These are phyloP conservation scores for Plusia festucae DNA, from an alignment of 2,888 invertebrate species.

Conservation along the genomic window DNA sequence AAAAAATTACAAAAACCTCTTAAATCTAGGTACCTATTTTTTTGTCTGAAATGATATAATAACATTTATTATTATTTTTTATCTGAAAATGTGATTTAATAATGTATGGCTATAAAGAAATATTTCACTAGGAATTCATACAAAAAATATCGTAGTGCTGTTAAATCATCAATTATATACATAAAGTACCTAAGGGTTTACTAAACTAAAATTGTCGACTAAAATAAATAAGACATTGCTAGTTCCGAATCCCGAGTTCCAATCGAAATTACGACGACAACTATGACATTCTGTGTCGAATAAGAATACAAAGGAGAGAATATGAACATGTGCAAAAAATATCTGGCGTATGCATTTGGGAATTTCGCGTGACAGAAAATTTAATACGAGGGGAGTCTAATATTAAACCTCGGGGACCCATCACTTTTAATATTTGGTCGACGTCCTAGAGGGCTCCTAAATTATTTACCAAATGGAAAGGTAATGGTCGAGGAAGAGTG, in stretches of 20 bases:
- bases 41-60: no score
- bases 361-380: constrained; percentile 89
- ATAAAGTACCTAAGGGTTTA: background rate
- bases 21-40: no score
- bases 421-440: constrained; percentile 89
- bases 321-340: constrained; percentile 90
- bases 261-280: constrained; percentile 73
- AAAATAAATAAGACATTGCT: constrained; percentile 45
- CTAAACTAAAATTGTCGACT: background rate
- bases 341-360: constrained; percentile 88
- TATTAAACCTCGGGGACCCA: constrained; percentile 89
- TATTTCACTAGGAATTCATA: no score
- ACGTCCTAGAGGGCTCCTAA: constrained; percentile 87
- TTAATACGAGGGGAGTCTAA: constrained; percentile 89
- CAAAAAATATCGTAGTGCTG: no score
- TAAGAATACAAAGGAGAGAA: constrained; percentile 82
- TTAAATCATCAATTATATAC: no score
- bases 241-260: constrained; percentile 69
- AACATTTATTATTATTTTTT: no score
- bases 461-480: constrained; percentile 89
- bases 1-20: no score
- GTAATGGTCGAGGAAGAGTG: constrained; percentile 88
- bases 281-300: constrained; percentile 88
- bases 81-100: no score
- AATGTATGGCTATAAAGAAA: no score